Evolutionary conservation across 2,797 vertebrate species (phyloP), one percentile per base, ranked within the genome.

Genomic region (Arremon brunneinucha): DNA sequence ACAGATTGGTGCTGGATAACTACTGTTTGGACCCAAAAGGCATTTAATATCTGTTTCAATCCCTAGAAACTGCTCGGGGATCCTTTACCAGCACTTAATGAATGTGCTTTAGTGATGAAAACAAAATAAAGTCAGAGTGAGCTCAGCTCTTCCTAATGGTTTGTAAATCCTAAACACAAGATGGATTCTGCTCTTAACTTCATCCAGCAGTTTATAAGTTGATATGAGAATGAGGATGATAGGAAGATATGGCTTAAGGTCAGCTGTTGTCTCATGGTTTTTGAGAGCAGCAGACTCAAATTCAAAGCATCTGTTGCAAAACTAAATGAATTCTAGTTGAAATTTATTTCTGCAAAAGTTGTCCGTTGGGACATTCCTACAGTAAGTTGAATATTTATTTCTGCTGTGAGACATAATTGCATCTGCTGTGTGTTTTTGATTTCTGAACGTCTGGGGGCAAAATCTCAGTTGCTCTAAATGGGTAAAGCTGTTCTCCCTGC

Each of bases 241-340:
- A 65, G 83, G 70, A 79, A 93, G 60, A 88, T 78, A 88, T 34
- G 81, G 85, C 77, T 87, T 76, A 82, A 2, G 4, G 68, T 87
- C 62, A 92, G 64, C 70, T 59, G 76, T 72, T 92, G 85, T 90
- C 89, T 94, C 55, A 59, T 23, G 43, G 52, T 68, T 96, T 96
- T 96, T 88, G 93, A 94, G 78, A 94, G 26, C 80, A 90, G 78
- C 90, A 94, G 92, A 68, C 32, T 92, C 55, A 52, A 93, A 96
- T 78, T 92, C 90, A 94, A 96, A 91, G 90, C 89, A 93, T 93
- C 81, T 95, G 92, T 76, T 97, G 72, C 55, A 87, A 86, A 94
- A 77, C 47, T 52, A 94, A 91, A 86, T 72, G 30, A 90, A 93
- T 96, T 87, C 80, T 83, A 50, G 28, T 34, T 43, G 60, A 93